A percentile compares a stretch with the other conserved stretches of the same genome.
phyloP scores from a whole-genome alignment of 2,797 vertebrate species.

The Dromococcyx pavoninus region DNA sequence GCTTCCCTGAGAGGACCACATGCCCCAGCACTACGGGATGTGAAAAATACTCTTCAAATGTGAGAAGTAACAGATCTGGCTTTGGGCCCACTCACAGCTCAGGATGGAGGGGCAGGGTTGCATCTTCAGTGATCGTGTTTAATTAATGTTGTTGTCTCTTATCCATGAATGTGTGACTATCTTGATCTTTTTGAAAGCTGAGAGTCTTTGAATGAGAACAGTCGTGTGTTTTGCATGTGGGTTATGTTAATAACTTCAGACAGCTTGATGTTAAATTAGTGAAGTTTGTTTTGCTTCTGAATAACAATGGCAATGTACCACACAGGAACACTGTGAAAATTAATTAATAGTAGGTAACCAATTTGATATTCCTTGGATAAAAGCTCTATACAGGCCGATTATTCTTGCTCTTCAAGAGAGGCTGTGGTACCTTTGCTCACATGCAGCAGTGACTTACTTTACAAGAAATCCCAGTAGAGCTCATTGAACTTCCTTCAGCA shows the following conservation, averaged over 20 bases:
- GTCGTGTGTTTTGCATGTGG: neutral
- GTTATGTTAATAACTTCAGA: neutral
- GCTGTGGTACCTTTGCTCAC: neutral
- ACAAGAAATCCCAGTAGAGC: neutral
- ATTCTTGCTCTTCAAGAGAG: neutral
- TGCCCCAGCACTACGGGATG: neutral
- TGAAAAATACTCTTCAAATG: neutral
- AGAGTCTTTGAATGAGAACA: neutral
- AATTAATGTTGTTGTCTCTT: neutral
- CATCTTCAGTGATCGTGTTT: neutral
- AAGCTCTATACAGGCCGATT: neutral
- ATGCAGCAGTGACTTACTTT: neutral
- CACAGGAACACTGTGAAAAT: neutral
- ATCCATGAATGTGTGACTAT: neutral
- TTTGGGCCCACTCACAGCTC: neutral
- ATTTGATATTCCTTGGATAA: constrained; percentile 26
- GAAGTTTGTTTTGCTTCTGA: constrained; percentile 9
- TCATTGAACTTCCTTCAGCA: neutral
- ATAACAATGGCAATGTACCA: neutral
- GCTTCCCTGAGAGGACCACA: neutral
- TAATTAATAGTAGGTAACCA: neutral
- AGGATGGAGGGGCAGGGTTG: neutral
- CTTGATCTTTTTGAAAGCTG: neutral
- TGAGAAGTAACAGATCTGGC: neutral
- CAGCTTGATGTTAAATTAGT: neutral